phyloP scores from a whole-genome alignment of 35 echinoderm and acorn worm genomes.

The Holothuria glaberrima region DNA sequence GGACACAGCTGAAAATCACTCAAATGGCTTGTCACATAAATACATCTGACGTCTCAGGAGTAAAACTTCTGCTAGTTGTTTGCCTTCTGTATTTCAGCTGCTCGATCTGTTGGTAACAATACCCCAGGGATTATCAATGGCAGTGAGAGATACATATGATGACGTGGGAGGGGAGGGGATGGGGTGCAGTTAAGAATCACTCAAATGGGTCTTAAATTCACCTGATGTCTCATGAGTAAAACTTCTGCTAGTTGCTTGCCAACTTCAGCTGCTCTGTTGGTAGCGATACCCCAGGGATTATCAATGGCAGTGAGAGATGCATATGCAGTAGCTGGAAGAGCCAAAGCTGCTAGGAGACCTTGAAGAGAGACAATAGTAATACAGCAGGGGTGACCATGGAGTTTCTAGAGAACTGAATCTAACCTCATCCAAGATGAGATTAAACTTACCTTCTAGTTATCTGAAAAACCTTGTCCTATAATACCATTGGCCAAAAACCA shows the following conservation, averaged over 20 bases:
- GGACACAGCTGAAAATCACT: no score
- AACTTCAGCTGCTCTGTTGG: conserved; percentile 72
- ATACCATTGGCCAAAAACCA: no score
- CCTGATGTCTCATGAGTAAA: conserved; percentile 42
- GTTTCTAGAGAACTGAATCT: no score
- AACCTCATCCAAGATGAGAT: no score
- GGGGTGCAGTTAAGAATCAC: background rate
- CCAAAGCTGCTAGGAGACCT: conserved; percentile 84
- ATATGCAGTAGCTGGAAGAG: conserved; percentile 80
- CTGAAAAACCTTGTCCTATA: no score
- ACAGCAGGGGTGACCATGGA: no score
- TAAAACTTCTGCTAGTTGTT: conserved; percentile 85
- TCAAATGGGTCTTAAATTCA: background rate
- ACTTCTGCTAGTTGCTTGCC: conserved; percentile 93
- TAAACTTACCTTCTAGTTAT: no score
- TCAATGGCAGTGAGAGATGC: conserved; percentile 77
- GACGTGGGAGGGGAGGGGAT: no score
- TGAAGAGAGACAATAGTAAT: background rate
- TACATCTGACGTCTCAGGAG: no score
- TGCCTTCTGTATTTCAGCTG: conserved; percentile 74
- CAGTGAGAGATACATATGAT: background rate
- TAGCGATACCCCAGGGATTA: conserved; percentile 94
- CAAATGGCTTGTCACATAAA: no score
- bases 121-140: conserved; percentile 96
- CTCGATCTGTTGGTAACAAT: conserved; percentile 80